Evolutionary conservation across 2,113 vertebrate genomes (phyloP), one percentile per base, ranked within the genome.

Genomic region (Tachuris rubrigastra): DNA sequence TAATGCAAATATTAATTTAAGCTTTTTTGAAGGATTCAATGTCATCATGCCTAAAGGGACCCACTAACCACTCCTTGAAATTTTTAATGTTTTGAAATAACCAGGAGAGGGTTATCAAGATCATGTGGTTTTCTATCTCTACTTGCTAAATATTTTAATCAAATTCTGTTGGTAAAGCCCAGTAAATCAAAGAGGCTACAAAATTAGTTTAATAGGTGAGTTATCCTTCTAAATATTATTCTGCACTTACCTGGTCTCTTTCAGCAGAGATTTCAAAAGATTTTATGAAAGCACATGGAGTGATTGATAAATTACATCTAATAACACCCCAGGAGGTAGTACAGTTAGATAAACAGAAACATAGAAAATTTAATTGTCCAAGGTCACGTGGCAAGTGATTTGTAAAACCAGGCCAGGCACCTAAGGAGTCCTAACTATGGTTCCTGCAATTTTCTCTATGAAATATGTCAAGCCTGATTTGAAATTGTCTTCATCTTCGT

Each of bases 271-370:
- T 60, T 69, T 89, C 46, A 92, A 86, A 93, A 90, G 77, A 88
- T 73, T 90, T 88, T 44, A 52, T n/a, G 66, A 28, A 4, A 92
- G 2, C 11, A 10, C 56, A 88, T 46, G 90, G 27, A 73, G 22
- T 94, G 90, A 96, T 67, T 82, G 69, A 89, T 89, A 85, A 95
- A 94, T 87, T 86, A 89, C 82, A 56, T 42, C 44, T 75, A 88
- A 82, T 65, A 86, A 75, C 44, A 86, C 5, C 9, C n/a, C 8
- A 8, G 31, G 56, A 93, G 49, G 21, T 19, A 87, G 21, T 37
- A 74, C 27, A 69, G 65, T 68, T 60, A 93, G 60, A 90, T 55
- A 93, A 96, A 93, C 74, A 94, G 69, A 79, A 94, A 95, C 65
- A 92, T 3, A 76, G 66, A 72, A 74, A 94, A 76, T 85, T 68